Evolutionary conservation across 1,140 invertebrate genomes (phyloP), one percentile per base, ranked within the genome.

Genomic region (Anoplolepis gracilipes): DNA sequence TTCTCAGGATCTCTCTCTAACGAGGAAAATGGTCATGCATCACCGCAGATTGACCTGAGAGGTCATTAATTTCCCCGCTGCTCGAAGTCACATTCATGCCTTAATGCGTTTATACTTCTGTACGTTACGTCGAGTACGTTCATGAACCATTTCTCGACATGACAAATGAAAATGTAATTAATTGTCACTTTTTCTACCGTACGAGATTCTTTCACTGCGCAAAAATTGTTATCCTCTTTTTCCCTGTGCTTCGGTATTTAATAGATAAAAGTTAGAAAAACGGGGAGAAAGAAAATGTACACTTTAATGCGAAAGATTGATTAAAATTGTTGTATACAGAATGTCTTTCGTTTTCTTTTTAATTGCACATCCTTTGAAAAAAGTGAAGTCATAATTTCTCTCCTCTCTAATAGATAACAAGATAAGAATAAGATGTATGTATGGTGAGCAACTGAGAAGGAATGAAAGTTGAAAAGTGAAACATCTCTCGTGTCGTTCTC

Each of bases 1-100:
- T 78, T 42, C 67, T 19, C 65, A 8, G 69, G 53, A 16, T 16
- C 42, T 42, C 39, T 57, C 49, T 82, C 65, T 82, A 82, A 82
- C 78, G 78, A 82, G 67, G 78, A 39, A 73, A 82, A 73, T 39
- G 78, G 78, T 73, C 78, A 82, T 82, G 78, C 67, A 82, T 82
- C 78, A 82, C 67, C 78, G 67, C 28, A 82, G 78, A 82, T 73
- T 57, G 78, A 82, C 67, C 53, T 73, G 78, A 82, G 7, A 82
- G 78, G 53, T 82, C 78, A 73, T 82, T 82, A 82, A 82, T 82
- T 73, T 82, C 7, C 67, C n/a, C 67, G 36, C 39, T n/a, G 78
- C 53, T 46, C 78, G 78, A 82, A 82, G 78, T 36, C 49, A 36
- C 78, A 82, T 82, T 82, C 78, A 61, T 82, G 53, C 78, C 30